Percentiles rank a stretch among this genome's conserved stretches.
Evolutionary conservation across 2,797 vertebrate species (phyloP).

Genomic region (Phrynocephalus vlangalii): DNA sequence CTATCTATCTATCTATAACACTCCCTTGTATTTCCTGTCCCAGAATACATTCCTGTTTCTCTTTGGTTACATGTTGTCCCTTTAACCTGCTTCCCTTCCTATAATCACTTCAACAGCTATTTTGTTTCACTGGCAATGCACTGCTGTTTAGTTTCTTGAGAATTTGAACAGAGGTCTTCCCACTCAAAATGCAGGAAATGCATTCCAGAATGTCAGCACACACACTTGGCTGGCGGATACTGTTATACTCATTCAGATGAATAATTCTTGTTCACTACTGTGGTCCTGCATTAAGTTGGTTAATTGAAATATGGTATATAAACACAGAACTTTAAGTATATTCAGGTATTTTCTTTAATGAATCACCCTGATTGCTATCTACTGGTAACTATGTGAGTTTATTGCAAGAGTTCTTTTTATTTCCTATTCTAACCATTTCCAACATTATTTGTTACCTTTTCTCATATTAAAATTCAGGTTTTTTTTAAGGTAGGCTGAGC

Average conservation of each 20-base stretch:
- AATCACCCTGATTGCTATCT: slow-evolving; percentile 5
- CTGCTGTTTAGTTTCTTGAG: not conserved
- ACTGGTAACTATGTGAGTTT: slow-evolving; percentile 2
- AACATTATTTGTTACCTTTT: not conserved
- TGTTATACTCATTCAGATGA: not conserved
- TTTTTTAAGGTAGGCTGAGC: slow-evolving; percentile 3
- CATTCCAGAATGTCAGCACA: slow-evolving; percentile 4
- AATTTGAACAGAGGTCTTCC: slow-evolving; percentile 13
- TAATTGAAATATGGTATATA: slow-evolving; percentile 34
- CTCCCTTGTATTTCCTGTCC: not conserved
- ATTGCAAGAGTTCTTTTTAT: not conserved
- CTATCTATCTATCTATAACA: not conserved
- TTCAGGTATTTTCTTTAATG: slow-evolving; percentile 8
- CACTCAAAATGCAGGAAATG: slow-evolving; percentile 9
- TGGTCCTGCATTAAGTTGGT: slow-evolving; percentile 6
- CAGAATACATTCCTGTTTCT: not conserved
- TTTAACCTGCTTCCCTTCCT: not conserved
- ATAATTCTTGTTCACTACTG: not conserved
- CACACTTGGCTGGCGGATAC: not conserved
- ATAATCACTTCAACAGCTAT: not conserved
- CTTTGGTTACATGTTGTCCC: not conserved
- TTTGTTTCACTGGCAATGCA: not conserved
- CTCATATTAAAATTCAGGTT: not conserved
- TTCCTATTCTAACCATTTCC: not conserved
- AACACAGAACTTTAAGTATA: slow-evolving; percentile 19